Conservation (phyloP, 2,113 vertebrate genomes). For the Sebastes fasciatus region DNA sequence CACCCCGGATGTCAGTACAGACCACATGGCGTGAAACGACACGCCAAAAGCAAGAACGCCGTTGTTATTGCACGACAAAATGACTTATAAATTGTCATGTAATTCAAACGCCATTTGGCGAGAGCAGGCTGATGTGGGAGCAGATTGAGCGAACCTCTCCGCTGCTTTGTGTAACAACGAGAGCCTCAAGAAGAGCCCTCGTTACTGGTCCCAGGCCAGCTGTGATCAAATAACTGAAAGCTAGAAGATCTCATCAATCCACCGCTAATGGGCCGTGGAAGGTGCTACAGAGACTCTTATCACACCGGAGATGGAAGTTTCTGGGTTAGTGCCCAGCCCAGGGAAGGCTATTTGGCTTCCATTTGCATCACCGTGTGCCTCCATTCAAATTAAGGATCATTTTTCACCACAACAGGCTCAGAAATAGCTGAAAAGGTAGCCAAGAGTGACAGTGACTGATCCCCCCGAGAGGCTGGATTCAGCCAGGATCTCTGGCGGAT, state of each 20-base stretch:
- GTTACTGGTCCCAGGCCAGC: constrained; percentile 49
- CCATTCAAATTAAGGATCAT: constrained; percentile 20
- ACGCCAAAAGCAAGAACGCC: no score
- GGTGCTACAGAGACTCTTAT: constrained; percentile 52
- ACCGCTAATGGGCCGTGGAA: constrained; percentile 57
- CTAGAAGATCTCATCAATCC: constrained; percentile 55
- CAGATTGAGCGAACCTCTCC: no score
- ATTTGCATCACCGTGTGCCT: constrained; percentile 40
- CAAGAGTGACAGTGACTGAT: constrained; percentile 32
- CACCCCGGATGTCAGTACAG: no score
- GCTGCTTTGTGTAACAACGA: no score
- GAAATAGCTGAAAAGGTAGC: constrained; percentile 21
- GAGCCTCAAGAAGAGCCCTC: not conserved
- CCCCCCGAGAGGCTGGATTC: constrained; percentile 7
- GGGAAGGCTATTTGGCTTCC: constrained; percentile 44
- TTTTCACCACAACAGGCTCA: constrained; percentile 31
- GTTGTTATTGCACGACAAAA: no score
- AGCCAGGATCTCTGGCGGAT: constrained; percentile 1
- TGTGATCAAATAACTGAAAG: constrained; percentile 55
- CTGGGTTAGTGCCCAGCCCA: constrained; percentile 46
- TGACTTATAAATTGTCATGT: no score
- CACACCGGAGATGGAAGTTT: constrained; percentile 44
- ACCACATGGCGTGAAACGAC: no score
- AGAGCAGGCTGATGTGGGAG: no score
- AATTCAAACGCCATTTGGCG: no score